Conservation (phyloP, 2,888 invertebrate species). For the Hylaea fasciaria region DNA sequence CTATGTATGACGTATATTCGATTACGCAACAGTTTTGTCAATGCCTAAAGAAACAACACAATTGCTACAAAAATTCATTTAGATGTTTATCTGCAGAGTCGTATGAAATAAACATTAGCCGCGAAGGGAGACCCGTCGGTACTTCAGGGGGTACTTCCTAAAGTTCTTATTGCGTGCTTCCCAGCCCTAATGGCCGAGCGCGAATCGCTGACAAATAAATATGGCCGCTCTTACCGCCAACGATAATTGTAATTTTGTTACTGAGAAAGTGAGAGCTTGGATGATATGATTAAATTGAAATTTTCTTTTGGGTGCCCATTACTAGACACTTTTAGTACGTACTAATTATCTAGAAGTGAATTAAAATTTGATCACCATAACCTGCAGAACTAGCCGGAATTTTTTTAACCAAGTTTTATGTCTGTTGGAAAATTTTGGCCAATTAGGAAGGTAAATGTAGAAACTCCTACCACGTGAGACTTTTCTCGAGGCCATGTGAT, state of each 20-base stretch:
- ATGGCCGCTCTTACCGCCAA: constrained; percentile 66
- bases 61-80: constrained; percentile 6
- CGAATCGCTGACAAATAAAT: constrained; percentile 81
- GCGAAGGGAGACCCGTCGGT: constrained; percentile 5
- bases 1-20: too few relatives aligned
- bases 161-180: constrained; percentile 45
- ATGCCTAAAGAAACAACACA: background rate
- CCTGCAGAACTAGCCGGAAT: too few relatives aligned
- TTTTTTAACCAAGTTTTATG: too few relatives aligned
- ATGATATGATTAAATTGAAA: background rate
- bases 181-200: constrained; percentile 70
- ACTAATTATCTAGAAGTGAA: too few relatives aligned
- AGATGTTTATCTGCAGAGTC: constrained; percentile 26
- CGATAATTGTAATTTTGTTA: constrained; percentile 63
- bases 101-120: constrained; percentile 28
- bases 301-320: background rate
- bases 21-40: background rate
- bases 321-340: too few relatives aligned
- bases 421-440: too few relatives aligned
- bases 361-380: too few relatives aligned
- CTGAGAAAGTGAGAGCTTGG: background rate
- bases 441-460: too few relatives aligned
- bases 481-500: too few relatives aligned
- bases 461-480: too few relatives aligned
- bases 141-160: constrained; percentile 20